Conservation (phyloP, 2,888 invertebrate genomes). For the Sarcophaga caerulescens region DNA sequence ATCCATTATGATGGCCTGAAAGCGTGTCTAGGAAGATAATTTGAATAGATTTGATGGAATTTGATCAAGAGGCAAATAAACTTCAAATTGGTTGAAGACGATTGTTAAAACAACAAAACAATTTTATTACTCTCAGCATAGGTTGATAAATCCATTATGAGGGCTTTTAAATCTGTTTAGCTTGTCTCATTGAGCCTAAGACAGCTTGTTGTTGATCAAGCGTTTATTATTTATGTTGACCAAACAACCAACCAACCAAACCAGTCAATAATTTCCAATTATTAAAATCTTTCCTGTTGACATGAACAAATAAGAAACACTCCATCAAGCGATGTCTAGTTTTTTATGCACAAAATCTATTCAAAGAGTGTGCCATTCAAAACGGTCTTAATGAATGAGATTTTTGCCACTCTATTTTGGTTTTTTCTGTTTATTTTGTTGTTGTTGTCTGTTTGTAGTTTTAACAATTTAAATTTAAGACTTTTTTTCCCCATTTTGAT, state of each 20-base stretch:
- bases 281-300: conserved; percentile 10
- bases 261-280: conserved; percentile 4
- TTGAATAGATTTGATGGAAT: no score
- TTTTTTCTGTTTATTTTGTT: background rate
- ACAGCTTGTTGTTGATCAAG: background rate
- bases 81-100: no score
- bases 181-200: no score
- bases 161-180: no score
- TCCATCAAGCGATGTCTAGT: conserved; percentile 1
- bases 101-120: no score
- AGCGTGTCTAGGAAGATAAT: no score
- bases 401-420: conserved; percentile 13
- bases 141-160: no score
- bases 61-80: no score
- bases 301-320: conserved; percentile 21
- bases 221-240: conserved; percentile 6
- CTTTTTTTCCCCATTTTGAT: background rate
- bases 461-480: conserved; percentile 5
- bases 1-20: no score
- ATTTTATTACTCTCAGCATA: no score
- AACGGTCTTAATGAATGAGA: background rate
- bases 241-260: background rate
- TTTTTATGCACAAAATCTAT: background rate
- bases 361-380: conserved; percentile 2
- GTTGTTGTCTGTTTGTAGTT: background rate